Base-by-base conservation (phyloP, 1,140 invertebrate genomes). In the Drosophila funebris region DNA sequence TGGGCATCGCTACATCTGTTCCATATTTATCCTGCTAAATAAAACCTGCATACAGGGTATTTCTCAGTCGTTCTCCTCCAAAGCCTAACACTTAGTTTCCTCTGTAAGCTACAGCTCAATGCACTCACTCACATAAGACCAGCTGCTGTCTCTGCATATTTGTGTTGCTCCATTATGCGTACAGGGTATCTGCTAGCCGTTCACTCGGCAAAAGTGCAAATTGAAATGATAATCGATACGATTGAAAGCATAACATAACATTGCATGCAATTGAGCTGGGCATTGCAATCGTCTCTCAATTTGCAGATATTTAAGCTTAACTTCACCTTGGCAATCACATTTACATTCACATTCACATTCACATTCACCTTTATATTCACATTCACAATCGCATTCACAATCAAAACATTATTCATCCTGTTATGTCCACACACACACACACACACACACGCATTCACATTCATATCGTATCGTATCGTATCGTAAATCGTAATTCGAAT, bases 371-470 rank as follows among this genome's bases (percentile, higher is more conserved):
- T 46, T 20, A 6, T 22, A 46, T 27, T 50, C 14, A 9, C 16
- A 43, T 13, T 60, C 3, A 3, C n/a, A 48, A 48, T 52, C 29
- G 31, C 18, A 44, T 22, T 60, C 4, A 7, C 43, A 46, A 33
- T 33, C 29, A 44, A 54, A 56, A 39, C 37, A 67, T 48, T 57
- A 44, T 67, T 67, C 33, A 36, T 57, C 6, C 62, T 67, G 29
- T 44, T 41, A 37, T 24, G 8, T 50, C 7, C 18, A 24, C 39
- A 44, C 20, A 8, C 27, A 20, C 27, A 22, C 20, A 6, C 24
- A 14, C 16, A 31, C 27, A 14, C n/a, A 22, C 27, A 5, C 44
- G 5, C 4, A 39, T 27, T 13, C 36, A 20, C 36, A 36, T n/a
- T n/a, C 16, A 36, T 33, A 52, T 33, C 27, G 14, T 29, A 16